These are phyloP conservation scores for Sarcoramphus papa DNA, from an alignment of 2,797 vertebrate genomes.

Conservation along the genomic window DNA sequence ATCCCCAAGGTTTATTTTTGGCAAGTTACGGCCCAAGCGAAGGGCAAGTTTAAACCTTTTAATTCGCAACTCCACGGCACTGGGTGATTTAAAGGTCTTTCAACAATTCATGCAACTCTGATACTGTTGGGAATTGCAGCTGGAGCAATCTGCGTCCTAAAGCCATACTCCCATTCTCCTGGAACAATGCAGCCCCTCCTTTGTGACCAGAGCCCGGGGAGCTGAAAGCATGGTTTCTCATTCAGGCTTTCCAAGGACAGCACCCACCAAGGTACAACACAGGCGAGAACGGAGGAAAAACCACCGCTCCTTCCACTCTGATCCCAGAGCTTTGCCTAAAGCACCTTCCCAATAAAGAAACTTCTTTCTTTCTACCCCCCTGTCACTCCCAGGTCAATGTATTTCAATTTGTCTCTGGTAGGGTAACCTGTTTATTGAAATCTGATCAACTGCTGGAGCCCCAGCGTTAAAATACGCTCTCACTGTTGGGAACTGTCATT, in stretches of 20 bases:
- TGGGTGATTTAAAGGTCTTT: not conserved
- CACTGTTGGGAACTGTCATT: conserved; percentile 59
- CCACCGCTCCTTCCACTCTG: not conserved
- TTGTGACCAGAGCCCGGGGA: not conserved
- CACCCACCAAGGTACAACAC: not conserved
- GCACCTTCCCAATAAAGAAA: not conserved
- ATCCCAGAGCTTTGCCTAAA: not conserved
- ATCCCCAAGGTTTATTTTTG: not conserved
- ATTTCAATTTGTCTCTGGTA: conserved; percentile 15
- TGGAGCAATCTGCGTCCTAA: conserved; percentile 3
- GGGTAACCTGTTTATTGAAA: conserved; percentile 58
- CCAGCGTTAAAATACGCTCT: conserved; percentile 9
- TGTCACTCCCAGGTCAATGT: not conserved
- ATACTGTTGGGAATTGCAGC: not conserved
- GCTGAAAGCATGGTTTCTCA: not conserved
- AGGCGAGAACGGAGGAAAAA: not conserved
- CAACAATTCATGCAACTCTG: not conserved
- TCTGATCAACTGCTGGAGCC: conserved; percentile 29
- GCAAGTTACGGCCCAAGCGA: not conserved
- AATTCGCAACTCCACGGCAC: not conserved
- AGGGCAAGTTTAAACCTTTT: conserved; percentile 20
- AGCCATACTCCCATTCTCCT: not conserved
- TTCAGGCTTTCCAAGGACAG: not conserved
- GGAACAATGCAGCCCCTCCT: not conserved
- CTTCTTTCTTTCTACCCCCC: not conserved